phyloP scores from a whole-genome alignment of 2,113 vertebrate species.

The Ranitomeya imitator region DNA sequence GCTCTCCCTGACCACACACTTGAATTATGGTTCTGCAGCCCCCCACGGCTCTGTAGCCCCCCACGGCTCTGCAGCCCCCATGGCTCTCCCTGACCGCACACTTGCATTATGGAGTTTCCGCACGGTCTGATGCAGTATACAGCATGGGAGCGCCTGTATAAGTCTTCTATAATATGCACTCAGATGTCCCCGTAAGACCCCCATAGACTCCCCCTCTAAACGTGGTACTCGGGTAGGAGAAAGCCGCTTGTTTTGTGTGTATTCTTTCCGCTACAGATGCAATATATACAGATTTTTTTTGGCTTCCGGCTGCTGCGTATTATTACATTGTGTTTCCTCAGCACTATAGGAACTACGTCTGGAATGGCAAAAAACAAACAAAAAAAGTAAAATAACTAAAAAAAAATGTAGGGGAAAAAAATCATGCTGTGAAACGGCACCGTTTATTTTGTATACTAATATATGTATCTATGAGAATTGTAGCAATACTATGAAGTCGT shows the following conservation, averaged over 20 bases:
- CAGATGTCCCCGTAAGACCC: background rate
- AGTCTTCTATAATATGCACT: constrained; percentile 3
- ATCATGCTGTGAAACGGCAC: constrained; percentile 73
- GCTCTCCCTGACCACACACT: too few species aligned
- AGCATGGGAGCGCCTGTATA: background rate
- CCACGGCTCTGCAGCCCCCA: background rate
- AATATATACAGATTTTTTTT: constrained; percentile 56
- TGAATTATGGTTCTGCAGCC: too few species aligned
- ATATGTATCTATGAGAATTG: constrained; percentile 72
- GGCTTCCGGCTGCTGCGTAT: constrained; percentile 63
- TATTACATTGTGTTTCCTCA: constrained; percentile 66
- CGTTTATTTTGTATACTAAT: constrained; percentile 72
- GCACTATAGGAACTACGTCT: constrained; percentile 68
- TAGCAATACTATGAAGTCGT: constrained; percentile 74
- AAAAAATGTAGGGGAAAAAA: constrained; percentile 60
- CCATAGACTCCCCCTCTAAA: constrained; percentile 2
- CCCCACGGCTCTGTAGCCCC: too few species aligned
- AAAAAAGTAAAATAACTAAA: constrained; percentile 59
- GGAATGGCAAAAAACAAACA: constrained; percentile 63
- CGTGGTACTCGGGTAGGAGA: constrained; percentile 44
- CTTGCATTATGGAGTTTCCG: background rate
- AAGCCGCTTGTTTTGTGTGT: constrained; percentile 62
- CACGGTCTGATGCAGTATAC: background rate
- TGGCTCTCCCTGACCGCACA: background rate
- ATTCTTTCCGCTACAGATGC: constrained; percentile 68